phyloP scores from a whole-genome alignment of 1,140 invertebrate species.

The Paracyclopina nana region DNA sequence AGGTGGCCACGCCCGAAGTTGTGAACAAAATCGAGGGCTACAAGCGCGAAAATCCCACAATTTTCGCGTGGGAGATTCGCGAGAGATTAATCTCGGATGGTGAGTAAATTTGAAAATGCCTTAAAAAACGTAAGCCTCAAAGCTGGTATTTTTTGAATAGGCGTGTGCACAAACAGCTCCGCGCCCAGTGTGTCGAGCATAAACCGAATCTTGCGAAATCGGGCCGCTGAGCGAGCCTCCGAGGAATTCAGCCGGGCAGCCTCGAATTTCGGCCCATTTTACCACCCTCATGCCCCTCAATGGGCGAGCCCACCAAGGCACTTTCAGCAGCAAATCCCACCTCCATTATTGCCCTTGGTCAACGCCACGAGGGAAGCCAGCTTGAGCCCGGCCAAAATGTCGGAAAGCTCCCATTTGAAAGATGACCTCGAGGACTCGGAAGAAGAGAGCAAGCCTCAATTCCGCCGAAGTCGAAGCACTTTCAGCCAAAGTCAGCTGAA shows the following conservation, averaged over 20 bases:
- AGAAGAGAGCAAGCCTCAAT: constrained; percentile 29
- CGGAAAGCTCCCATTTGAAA: not conserved
- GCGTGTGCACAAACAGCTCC: constrained; percentile 72
- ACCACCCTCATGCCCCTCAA: not conserved
- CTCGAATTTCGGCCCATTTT: not conserved
- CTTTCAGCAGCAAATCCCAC: too few species aligned
- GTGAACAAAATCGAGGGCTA: constrained; percentile 90
- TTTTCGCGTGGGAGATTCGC: constrained; percentile 91
- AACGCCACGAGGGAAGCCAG: not conserved
- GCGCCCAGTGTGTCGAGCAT: constrained; percentile 73
- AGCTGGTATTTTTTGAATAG: constrained; percentile 27
- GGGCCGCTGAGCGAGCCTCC: constrained; percentile 74
- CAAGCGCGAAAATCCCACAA: constrained; percentile 84
- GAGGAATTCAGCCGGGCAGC: constrained; percentile 77
- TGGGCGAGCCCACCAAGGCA: too few species aligned
- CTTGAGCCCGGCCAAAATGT: not conserved
- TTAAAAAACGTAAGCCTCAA: not conserved
- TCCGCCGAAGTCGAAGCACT: constrained; percentile 92
- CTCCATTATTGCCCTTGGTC: not conserved
- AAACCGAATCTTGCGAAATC: constrained; percentile 68
- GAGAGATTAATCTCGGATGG: constrained; percentile 84
- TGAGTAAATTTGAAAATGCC: constrained; percentile 24
- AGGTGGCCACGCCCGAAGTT: constrained; percentile 88
- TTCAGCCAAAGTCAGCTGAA: constrained; percentile 99
- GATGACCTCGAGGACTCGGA: not conserved